These are phyloP conservation scores for rabbit (Oryctolagus cuniculus) DNA, from an alignment of 2,113 vertebrate genomes.

Conservation along the genomic window mOryCun1.1 NC_091436.1:3132501-3133000, in stretches of 20 bases:
- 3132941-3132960: too few species aligned
- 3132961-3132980: too few species aligned
- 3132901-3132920: too few species aligned
- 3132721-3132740: background rate
- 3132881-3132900: too few species aligned
- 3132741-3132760: background rate
- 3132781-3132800: background rate
- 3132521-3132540: background rate
- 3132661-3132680: too few species aligned
- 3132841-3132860: too few species aligned
- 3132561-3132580: background rate
- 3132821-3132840: too few species aligned
- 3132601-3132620: background rate
- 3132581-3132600: background rate
- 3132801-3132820: too few species aligned
- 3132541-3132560: background rate
- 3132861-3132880: too few species aligned
- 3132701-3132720: background rate
- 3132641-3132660: background rate
- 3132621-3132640: background rate
- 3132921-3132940: too few species aligned
- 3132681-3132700: background rate
- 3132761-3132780: background rate
- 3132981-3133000: too few species aligned
- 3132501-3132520: background rate